These are phyloP conservation scores for Hippolais icterina DNA, from an alignment of 2,113 vertebrate genomes.

Conservation along the genomic window DNA sequence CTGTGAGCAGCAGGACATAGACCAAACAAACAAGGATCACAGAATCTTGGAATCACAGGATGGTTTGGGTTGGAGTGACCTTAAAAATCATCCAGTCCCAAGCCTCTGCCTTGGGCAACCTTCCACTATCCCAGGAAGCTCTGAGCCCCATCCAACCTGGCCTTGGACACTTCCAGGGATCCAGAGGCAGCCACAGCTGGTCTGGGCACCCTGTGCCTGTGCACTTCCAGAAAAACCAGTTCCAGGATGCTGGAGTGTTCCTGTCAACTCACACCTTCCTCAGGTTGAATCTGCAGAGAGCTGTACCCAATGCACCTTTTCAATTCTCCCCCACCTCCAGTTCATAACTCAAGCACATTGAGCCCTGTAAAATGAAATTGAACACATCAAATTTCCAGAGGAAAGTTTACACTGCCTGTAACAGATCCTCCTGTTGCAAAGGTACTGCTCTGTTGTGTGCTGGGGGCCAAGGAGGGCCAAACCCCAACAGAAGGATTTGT, in stretches of 20 bases:
- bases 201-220: neutral
- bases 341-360: neutral
- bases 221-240: neutral
- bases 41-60: neutral
- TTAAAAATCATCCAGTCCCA: neutral
- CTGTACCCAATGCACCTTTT: neutral
- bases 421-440: neutral
- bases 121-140: neutral
- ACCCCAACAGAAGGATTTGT: neutral
- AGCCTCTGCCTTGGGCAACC: neutral
- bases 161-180: neutral
- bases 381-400: neutral
- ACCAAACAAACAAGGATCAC: neutral
- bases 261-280: neutral
- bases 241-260: neutral
- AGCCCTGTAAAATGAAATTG: neutral
- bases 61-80: neutral
- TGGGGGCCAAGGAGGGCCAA: neutral
- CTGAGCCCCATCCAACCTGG: fast-evolving
- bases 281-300: neutral
- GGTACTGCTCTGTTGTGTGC: neutral
- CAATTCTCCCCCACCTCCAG: neutral
- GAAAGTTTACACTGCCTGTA: neutral
- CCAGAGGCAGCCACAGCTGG: neutral
- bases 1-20: neutral